phyloP scores from a whole-genome alignment of 2,797 vertebrate genomes.

The Muscicapa striata region DNA sequence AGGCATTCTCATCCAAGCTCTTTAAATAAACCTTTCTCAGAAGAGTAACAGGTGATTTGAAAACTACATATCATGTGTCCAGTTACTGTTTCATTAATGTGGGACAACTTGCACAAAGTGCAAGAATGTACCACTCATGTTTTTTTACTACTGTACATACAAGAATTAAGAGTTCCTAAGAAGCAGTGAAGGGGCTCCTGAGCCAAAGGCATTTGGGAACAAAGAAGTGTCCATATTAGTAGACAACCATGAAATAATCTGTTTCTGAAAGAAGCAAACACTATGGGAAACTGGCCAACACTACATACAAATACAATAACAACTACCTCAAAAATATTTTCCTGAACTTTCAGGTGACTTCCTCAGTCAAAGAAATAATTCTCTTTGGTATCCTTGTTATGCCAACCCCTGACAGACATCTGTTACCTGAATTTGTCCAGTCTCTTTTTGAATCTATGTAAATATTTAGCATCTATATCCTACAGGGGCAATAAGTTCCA shows the following conservation, averaged over 20 bases:
- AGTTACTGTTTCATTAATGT: neutral
- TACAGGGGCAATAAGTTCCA: neutral
- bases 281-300: neutral
- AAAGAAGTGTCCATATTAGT: neutral
- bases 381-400: neutral
- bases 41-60: neutral
- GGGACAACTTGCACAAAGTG: neutral
- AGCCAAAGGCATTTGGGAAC: neutral
- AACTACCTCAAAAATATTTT: neutral
- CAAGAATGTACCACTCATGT: neutral
- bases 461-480: neutral
- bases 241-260: neutral
- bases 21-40: neutral
- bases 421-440: neutral
- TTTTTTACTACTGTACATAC: neutral
- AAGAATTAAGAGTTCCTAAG: neutral
- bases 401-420: neutral
- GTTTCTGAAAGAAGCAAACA: neutral
- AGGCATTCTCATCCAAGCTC: neutral
- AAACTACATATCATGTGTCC: neutral
- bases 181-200: neutral
- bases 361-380: neutral
- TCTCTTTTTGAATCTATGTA: neutral
- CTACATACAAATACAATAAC: neutral
- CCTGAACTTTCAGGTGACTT: neutral